Evolutionary conservation across 2,113 vertebrate genomes (phyloP), one percentile per base, ranked within the genome.

Genomic region (Protobothrops mucrosquamatus): DNA sequence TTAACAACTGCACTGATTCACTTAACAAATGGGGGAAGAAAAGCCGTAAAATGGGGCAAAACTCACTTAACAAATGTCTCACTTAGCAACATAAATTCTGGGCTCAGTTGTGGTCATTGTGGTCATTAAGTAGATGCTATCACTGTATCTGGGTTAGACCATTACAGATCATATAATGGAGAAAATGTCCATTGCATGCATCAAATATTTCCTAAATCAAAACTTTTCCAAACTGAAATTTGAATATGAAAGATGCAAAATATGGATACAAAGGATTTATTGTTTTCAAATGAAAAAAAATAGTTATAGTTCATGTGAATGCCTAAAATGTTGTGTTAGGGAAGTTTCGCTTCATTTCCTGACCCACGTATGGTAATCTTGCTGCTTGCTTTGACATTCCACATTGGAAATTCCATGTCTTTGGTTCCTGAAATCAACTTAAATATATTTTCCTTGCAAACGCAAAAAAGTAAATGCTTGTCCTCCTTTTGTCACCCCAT

Each of bases 401-500:
- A 94, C 91, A 91, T 46, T 59, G 51, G 4, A 92, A 88, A 18
- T 39, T 92, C 34, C 54, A 0, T 29, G 4, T 90, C 26, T 57
- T 15, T 9, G 88, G 93, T 93, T 93, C 46, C 59, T 64, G 91
- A 94, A 91, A 24, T 6, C 87, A 48, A 12, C 20, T 89, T 87
- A 54, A 56, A 81, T 92, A 54, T 3, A 81, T 6, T 91, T 95
- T 95, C 20, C 69, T 89, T 91, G 92, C 51, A 23, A 64, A 61
- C 94, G 51, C 29, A 92, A 9, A 88, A 95, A 95, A 92, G 96
- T 89, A 85, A 91, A 46, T 92, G 74, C 6, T 12, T 95, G 85
- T 48, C 93, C 93, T 94, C 95, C 90, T 89, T 93, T 64, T 87
- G 92, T 90, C 48, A 54, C 89, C 93, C 94, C 87, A 90, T 93